Percentiles rank a stretch among this genome's conserved stretches.
phyloP scores from a whole-genome alignment of 2,797 vertebrate genomes.

The Scomberomorus guttatus region DNA sequence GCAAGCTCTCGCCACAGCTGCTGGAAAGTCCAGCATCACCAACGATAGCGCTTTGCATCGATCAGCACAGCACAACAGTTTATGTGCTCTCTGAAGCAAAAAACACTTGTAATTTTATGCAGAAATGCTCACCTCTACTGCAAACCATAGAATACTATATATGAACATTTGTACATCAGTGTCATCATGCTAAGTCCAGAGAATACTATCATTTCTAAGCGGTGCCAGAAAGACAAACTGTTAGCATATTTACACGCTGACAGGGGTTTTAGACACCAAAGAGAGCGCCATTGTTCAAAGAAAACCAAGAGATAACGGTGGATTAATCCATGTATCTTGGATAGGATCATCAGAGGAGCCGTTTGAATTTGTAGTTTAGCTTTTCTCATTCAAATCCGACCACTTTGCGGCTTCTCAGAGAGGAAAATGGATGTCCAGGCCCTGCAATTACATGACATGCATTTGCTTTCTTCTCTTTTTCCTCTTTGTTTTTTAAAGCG shows the following conservation, averaged over 20 bases:
- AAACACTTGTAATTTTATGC: neutral
- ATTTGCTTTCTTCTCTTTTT: constrained; percentile 52
- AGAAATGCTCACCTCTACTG: neutral
- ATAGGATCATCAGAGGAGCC: neutral
- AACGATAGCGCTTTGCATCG: neutral
- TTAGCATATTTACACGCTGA: neutral
- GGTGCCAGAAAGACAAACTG: constrained; percentile 3
- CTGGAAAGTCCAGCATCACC: constrained; percentile 23
- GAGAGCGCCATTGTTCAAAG: neutral
- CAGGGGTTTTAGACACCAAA: neutral
- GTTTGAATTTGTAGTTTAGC: constrained; percentile 39
- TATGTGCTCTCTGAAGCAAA: neutral
- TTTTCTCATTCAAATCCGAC: constrained; percentile 30
- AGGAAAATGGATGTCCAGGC: constrained; percentile 40
- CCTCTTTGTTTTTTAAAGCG: constrained; percentile 56
- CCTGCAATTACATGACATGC: constrained; percentile 76
- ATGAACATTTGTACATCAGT: neutral
- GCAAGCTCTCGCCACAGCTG: constrained; percentile 28
- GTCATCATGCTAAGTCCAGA: neutral
- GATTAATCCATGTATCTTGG: constrained; percentile 1
- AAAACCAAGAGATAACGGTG: neutral
- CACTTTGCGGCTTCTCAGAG: constrained; percentile 43
- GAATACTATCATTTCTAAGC: no score
- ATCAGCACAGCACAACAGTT: neutral
- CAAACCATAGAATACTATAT: neutral